phyloP scores from a whole-genome alignment of 1,140 invertebrate genomes.

The Dendrolimus kikuchii region DNA sequence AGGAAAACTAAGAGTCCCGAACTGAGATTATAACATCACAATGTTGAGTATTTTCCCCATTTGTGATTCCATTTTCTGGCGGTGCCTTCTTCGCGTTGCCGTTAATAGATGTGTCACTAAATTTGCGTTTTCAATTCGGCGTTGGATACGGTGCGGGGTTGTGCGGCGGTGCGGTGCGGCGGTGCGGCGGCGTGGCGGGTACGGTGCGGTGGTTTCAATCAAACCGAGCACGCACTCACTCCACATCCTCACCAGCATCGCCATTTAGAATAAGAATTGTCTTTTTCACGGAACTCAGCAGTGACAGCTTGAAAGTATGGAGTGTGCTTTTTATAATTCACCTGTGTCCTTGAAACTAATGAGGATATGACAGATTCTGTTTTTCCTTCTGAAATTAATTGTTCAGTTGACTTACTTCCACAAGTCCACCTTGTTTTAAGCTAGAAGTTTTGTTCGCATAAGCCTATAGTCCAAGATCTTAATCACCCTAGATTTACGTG shows the following conservation, averaged over 20 bases:
- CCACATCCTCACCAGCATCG: slow-evolving; percentile 60
- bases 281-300: slow-evolving; percentile 59
- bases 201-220: slow-evolving; percentile 57
- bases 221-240: slow-evolving; percentile 66
- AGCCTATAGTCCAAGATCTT: too few species aligned
- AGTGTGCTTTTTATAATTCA: slow-evolving; percentile 18
- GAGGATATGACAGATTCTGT: too few species aligned
- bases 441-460: too few species aligned
- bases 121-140: slow-evolving; percentile 68
- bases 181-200: slow-evolving; percentile 12
- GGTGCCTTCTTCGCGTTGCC: slow-evolving; percentile 50
- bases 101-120: slow-evolving; percentile 68
- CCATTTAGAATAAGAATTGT: slow-evolving; percentile 71
- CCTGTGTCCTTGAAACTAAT: too few species aligned
- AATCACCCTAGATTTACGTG: too few species aligned
- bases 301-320: slow-evolving; percentile 33
- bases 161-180: slow-evolving; percentile 12
- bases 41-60: slow-evolving; percentile 17
- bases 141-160: slow-evolving; percentile 35
- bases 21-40: not conserved
- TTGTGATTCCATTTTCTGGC: slow-evolving; percentile 48
- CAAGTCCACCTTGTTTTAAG: too few species aligned
- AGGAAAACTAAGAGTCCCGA: slow-evolving; percentile 15
- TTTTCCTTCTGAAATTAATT: too few species aligned
- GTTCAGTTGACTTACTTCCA: too few species aligned